Conservation (phyloP, 2,888 invertebrate species). For the Harmothoe impar region DNA sequence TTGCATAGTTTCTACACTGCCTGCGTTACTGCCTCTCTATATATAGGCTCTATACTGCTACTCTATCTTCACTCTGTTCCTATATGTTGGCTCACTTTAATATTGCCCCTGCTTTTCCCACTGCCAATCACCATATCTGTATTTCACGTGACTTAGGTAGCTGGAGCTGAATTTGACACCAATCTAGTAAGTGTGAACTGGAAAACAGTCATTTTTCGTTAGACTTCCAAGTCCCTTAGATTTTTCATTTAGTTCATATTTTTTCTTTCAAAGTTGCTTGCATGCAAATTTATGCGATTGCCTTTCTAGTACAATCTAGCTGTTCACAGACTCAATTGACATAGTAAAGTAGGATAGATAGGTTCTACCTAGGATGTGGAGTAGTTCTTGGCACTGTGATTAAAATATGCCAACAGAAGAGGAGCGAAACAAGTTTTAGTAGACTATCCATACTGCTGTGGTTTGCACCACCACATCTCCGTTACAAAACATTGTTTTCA, state of each 20-base stretch:
- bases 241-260: not conserved
- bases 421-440: too few relatives aligned
- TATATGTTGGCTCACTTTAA: constrained; percentile 11
- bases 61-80: not conserved
- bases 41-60: too few relatives aligned
- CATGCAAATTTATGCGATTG: not conserved
- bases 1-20: not conserved
- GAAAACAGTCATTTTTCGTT: not conserved
- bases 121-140: not conserved
- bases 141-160: constrained; percentile 25
- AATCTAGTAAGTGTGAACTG: constrained; percentile 49
- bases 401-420: too few relatives aligned
- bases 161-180: constrained; percentile 53
- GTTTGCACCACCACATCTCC: too few relatives aligned
- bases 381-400: too few relatives aligned
- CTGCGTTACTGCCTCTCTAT: not conserved
- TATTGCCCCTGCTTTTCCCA: not conserved
- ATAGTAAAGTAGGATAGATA: constrained; percentile 25
- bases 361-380: not conserved
- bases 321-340: not conserved
- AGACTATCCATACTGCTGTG: too few relatives aligned
- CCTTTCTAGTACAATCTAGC: not conserved
- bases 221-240: not conserved
- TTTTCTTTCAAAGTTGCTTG: constrained; percentile 11
- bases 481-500: too few relatives aligned